phyloP scores from a whole-genome alignment of 1,140 invertebrate genomes.

The Littorina saxatilis region DNA sequence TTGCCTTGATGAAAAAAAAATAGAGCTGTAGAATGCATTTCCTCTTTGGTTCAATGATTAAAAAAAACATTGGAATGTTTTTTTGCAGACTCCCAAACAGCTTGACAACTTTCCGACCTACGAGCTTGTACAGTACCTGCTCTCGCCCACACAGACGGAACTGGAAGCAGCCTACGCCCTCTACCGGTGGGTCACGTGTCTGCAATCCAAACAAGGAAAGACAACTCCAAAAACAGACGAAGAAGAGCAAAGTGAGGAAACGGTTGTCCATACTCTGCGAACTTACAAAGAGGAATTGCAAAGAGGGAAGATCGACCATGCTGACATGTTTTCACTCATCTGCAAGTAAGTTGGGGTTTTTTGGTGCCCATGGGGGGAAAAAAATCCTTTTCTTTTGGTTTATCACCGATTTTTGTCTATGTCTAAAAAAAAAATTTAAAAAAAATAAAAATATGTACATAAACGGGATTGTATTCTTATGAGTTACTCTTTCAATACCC shows the following conservation, averaged over 20 bases:
- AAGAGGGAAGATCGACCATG: not conserved
- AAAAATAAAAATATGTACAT: too few relatives aligned
- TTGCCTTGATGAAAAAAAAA: too few relatives aligned
- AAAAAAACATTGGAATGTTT: too few relatives aligned
- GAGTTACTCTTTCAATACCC: too few relatives aligned
- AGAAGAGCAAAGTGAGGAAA: not conserved
- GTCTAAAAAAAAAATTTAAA: too few relatives aligned
- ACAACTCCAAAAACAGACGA: not conserved
- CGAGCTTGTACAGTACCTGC: not conserved
- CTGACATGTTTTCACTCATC: not conserved
- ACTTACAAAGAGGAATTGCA: not conserved
- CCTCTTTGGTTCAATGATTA: too few relatives aligned
- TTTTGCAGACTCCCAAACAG: not conserved
- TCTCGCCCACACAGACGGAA: not conserved
- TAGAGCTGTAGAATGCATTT: too few relatives aligned
- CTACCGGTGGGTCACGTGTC: constrained; percentile 24
- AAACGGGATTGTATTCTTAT: too few relatives aligned
- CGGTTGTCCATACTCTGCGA: not conserved
- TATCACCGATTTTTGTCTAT: too few relatives aligned
- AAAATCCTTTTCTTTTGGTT: too few relatives aligned
- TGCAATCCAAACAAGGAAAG: not conserved
- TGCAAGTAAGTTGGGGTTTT: constrained; percentile 7
- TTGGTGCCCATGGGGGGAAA: not conserved
- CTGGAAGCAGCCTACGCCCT: constrained; percentile 8
- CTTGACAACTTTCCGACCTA: not conserved